phyloP scores from a whole-genome alignment of 1,140 invertebrate species.

The Drosophila baimaii region DNA sequence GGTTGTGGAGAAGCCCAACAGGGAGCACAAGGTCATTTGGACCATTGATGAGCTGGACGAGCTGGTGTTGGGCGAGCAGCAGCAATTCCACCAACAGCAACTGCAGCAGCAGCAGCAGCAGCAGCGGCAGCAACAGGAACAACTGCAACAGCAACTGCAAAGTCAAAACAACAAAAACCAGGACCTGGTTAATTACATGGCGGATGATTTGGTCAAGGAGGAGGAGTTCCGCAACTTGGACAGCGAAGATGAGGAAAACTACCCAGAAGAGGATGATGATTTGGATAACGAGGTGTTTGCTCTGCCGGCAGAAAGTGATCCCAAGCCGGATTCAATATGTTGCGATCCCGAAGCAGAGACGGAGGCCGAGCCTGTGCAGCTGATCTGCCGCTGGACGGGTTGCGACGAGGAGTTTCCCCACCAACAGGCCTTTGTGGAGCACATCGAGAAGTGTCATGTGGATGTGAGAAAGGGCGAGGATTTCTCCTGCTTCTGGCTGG shows the following conservation, averaged over 20 bases:
- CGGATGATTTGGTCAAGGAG: slow-evolving; percentile 24
- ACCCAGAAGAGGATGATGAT: slow-evolving; percentile 48
- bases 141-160: neutral
- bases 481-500: slow-evolving; percentile 96
- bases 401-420: slow-evolving; percentile 92
- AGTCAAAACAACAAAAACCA: neutral
- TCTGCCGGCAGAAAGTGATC: slow-evolving; percentile 14
- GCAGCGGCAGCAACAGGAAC: neutral
- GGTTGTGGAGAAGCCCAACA: slow-evolving; percentile 70
- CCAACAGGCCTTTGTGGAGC: slow-evolving; percentile 92
- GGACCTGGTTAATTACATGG: slow-evolving; percentile 12
- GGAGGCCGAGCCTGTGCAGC: slow-evolving; percentile 60
- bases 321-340: slow-evolving; percentile 14
- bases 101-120: slow-evolving; percentile 1
- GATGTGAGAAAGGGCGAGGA: slow-evolving; percentile 94
- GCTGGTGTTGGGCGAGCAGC: slow-evolving; percentile 53
- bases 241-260: slow-evolving; percentile 49
- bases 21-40: slow-evolving; percentile 82
- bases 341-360: slow-evolving; percentile 39
- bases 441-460: slow-evolving; percentile 96
- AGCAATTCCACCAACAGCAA: slow-evolving; percentile 12
- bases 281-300: slow-evolving; percentile 61
- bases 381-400: slow-evolving; percentile 92
- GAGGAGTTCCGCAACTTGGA: slow-evolving; percentile 15
- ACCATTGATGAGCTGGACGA: slow-evolving; percentile 80